A percentile compares a stretch with the other conserved stretches of the same genome.
These are phyloP conservation scores for Merops nubicus DNA, from an alignment of 2,113 vertebrate species.

Conservation along the genomic window DNA sequence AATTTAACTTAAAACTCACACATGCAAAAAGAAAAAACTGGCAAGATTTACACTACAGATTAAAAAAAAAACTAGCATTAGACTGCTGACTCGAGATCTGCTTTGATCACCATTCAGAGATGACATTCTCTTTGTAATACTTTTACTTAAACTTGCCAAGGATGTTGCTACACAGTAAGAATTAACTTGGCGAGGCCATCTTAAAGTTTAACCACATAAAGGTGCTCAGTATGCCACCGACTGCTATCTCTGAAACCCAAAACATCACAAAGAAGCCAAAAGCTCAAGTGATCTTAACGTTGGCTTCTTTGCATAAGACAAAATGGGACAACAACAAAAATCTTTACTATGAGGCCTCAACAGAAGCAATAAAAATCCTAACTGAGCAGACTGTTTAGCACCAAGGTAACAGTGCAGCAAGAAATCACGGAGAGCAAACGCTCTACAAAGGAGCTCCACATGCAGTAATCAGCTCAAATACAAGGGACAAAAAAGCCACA, in stretches of 20 bases:
- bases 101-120: neutral
- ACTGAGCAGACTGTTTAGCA: neutral
- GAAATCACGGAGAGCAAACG: accelerated
- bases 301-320: neutral
- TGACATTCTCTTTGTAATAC: neutral
- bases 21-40: neutral
- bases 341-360: neutral
- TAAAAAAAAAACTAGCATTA: neutral
- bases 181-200: neutral
- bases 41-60: neutral
- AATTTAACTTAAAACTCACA: neutral
- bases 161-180: neutral
- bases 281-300: neutral
- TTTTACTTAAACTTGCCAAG: neutral
- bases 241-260: neutral
- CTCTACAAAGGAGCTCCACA: neutral
- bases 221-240: neutral
- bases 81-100: neutral
- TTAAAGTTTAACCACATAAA: neutral
- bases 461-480: neutral
- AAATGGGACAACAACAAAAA: neutral
- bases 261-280: neutral
- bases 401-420: neutral
- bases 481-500: accelerated
- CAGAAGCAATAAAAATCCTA: neutral